A percentile compares a stretch with the other conserved stretches of the same genome.
These are phyloP conservation scores for Thelaira solivaga DNA, from an alignment of 2,888 invertebrate genomes.

Conservation along the genomic window DNA sequence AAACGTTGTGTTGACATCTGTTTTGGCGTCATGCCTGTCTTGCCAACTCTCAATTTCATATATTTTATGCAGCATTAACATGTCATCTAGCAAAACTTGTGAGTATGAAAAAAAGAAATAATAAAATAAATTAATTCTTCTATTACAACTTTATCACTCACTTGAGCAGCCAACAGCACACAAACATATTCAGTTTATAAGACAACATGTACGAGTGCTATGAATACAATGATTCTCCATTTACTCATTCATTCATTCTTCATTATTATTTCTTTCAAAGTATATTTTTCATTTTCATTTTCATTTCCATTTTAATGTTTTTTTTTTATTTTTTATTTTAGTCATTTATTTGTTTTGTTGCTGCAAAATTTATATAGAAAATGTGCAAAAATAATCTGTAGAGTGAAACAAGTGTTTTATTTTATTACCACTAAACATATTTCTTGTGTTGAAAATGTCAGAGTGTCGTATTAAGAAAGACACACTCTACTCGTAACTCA, in stretches of 20 bases:
- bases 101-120: conserved; percentile 13
- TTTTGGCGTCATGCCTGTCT: conserved; percentile 8
- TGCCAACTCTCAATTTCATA: conserved; percentile 8
- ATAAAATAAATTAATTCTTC: conserved; percentile 48
- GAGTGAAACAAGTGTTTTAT: conserved; percentile 47
- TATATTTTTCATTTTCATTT: not conserved
- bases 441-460: conserved; percentile 36
- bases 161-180: conserved; percentile 21
- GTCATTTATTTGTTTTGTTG: no score
- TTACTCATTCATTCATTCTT: conserved; percentile 12
- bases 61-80: conserved; percentile 22
- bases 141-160: conserved; percentile 46
- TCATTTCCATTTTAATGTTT: no score
- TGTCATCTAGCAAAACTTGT: conserved; percentile 34
- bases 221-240: not conserved
- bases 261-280: conserved; percentile 18
- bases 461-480: not conserved
- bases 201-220: not conserved
- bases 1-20: not conserved
- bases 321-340: conserved; percentile 1
- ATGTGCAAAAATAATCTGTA: conserved; percentile 18
- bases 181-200: no score
- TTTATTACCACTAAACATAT: conserved; percentile 40
- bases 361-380: conserved; percentile 35
- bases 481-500: conserved; percentile 12